These are phyloP conservation scores for Struthidea cinerea DNA, from an alignment of 2,113 vertebrate genomes.

Conservation along the genomic window DNA sequence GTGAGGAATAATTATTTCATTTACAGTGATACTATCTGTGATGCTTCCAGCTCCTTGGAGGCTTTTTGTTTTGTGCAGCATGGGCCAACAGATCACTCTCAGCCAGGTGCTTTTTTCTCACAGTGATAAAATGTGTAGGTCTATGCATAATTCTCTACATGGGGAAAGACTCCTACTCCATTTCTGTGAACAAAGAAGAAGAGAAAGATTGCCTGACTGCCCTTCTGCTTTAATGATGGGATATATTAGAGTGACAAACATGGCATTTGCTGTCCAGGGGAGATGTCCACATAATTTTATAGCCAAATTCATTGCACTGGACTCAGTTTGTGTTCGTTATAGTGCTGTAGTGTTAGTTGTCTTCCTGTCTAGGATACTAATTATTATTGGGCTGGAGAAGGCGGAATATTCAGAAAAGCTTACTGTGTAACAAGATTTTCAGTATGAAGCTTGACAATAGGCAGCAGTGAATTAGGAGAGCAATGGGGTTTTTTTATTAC, in stretches of 20 bases:
- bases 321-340: accelerated
- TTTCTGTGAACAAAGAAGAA: not conserved
- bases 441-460: not conserved
- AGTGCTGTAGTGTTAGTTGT: not conserved
- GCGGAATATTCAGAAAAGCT: not conserved
- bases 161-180: not conserved
- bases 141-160: accelerated
- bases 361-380: not conserved
- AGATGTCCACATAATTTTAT: not conserved
- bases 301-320: not conserved
- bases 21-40: not conserved
- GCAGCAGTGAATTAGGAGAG: not conserved
- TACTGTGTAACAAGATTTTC: not conserved
- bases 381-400: not conserved
- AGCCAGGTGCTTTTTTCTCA: not conserved
- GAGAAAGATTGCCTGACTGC: not conserved
- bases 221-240: not conserved
- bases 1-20: not conserved
- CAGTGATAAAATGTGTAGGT: not conserved
- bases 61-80: not conserved
- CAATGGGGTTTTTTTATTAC: not conserved
- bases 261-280: not conserved
- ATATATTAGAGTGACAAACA: not conserved
- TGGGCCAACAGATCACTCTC: not conserved
- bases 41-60: not conserved